Evolutionary conservation across 2,113 vertebrate species (phyloP).

Genomic region (Chinchilla lanigera): DNA sequence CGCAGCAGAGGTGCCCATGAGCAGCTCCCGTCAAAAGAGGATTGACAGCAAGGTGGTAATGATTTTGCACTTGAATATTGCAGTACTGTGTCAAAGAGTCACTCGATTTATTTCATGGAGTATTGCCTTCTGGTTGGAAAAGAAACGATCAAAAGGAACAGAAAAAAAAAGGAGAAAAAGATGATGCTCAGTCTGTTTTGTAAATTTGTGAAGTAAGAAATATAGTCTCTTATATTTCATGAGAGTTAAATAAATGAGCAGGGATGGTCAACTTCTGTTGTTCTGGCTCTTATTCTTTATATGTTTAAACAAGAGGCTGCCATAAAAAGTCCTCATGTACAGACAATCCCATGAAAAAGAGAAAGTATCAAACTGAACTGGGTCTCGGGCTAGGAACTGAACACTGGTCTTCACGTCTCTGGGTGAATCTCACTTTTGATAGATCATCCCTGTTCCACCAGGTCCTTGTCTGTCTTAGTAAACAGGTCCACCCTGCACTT

Average conservation of each 20-base stretch:
- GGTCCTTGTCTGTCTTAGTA: neutral
- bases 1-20: accelerated
- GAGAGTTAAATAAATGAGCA: neutral
- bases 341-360: neutral
- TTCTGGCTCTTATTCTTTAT: neutral
- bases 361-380: neutral
- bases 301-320: constrained; percentile 2
- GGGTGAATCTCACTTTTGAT: neutral
- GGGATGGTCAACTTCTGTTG: neutral
- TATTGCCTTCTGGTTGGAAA: neutral
- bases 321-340: neutral
- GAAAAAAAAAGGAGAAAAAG: neutral
- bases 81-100: neutral
- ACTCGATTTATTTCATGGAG: neutral
- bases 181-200: neutral
- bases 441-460: neutral
- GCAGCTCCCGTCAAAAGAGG: neutral
- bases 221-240: neutral
- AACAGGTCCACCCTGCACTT: neutral
- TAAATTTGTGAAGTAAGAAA: neutral
- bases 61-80: neutral
- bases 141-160: neutral
- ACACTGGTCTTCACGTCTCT: neutral
- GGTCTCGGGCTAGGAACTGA: neutral
- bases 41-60: neutral